These are phyloP conservation scores for Saguinus midas DNA, from an alignment of 2,113 vertebrate species.

Conservation along the genomic window DNA sequence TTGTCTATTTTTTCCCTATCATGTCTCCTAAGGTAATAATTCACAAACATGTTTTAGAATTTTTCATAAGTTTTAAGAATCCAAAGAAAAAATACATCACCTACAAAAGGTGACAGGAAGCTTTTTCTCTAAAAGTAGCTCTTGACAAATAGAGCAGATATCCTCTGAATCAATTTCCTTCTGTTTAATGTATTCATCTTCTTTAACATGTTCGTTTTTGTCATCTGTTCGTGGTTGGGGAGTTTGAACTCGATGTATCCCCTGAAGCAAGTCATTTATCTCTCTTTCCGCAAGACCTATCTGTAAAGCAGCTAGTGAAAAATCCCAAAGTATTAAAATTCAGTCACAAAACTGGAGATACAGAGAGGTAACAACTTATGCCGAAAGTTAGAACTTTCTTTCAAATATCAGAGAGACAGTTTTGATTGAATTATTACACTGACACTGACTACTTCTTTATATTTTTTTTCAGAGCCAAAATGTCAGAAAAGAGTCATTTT, in stretches of 20 bases:
- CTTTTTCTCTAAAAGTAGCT: conserved; percentile 82
- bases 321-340: background rate
- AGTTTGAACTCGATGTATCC: conserved; percentile 59
- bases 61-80: background rate
- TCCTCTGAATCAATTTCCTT: conserved; percentile 80
- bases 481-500: background rate
- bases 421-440: background rate
- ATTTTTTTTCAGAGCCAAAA: background rate
- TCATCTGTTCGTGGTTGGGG: background rate
- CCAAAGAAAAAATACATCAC: conserved; percentile 58
- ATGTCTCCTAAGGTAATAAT: background rate
- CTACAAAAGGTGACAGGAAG: conserved; percentile 85
- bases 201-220: background rate
- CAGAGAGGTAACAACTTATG: background rate
- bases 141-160: conserved; percentile 86
- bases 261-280: conserved; percentile 82
- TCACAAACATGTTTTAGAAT: background rate
- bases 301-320: conserved; percentile 81
- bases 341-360: background rate
- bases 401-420: background rate
- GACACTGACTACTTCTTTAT: background rate
- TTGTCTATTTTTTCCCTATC: background rate
- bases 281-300: conserved; percentile 84
- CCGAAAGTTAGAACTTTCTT: background rate
- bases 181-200: conserved; percentile 69